phyloP scores from a whole-genome alignment of 2,888 invertebrate genomes.

The Nomada fucata region DNA sequence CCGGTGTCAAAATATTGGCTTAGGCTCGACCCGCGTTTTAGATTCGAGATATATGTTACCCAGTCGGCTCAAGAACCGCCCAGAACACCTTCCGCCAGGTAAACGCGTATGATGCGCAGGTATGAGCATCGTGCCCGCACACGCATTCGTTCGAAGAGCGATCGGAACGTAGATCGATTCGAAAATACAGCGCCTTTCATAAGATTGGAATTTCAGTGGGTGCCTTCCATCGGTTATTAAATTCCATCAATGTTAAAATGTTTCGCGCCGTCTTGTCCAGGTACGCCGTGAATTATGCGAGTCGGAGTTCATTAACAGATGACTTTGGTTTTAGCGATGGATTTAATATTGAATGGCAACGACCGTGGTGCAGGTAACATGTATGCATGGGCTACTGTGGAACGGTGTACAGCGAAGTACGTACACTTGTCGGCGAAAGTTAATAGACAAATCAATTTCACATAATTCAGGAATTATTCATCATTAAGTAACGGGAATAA shows the following conservation, averaged over 20 bases:
- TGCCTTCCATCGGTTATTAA: slow-evolving; percentile 53
- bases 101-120: neutral
- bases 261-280: slow-evolving; percentile 25
- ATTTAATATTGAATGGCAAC: slow-evolving; percentile 28
- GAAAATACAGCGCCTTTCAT: slow-evolving; percentile 49
- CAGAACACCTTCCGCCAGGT: slow-evolving; percentile 17
- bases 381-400: no score
- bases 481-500: no score
- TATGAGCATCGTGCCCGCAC: slow-evolving; percentile 13
- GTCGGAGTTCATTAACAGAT: neutral
- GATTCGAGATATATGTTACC: slow-evolving; percentile 26
- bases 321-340: neutral
- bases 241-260: slow-evolving; percentile 40
- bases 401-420: no score
- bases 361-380: no score
- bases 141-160: slow-evolving; percentile 57
- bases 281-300: slow-evolving; percentile 11
- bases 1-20: slow-evolving; percentile 65
- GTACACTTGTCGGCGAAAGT: no score
- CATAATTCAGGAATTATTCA: no score
- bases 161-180: slow-evolving; percentile 60
- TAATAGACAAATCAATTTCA: no score
- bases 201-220: slow-evolving; percentile 49
- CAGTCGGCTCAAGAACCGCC: slow-evolving; percentile 5
- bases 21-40: slow-evolving; percentile 49